These are phyloP conservation scores for Phainopepla nitens DNA, from an alignment of 2,113 vertebrate genomes.

Conservation along the genomic window DNA sequence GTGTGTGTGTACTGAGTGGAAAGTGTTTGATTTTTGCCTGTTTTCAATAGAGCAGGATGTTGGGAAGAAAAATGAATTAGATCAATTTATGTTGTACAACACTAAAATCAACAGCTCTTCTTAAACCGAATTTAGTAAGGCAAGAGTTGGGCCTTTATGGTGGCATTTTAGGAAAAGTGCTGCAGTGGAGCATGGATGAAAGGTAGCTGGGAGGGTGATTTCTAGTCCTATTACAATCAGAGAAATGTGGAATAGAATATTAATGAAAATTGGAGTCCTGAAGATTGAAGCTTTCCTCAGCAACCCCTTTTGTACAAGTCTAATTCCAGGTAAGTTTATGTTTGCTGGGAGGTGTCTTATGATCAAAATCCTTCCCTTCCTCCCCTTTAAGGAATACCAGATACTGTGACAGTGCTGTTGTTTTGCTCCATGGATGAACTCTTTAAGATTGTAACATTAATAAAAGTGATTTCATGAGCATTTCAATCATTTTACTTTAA, in stretches of 20 bases:
- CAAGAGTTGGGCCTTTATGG: neutral
- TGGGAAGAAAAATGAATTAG: slow-evolving; percentile 2
- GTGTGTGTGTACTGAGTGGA: neutral
- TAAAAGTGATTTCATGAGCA: neutral
- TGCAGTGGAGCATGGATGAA: neutral
- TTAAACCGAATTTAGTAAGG: neutral
- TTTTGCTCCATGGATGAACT: neutral
- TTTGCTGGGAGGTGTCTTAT: neutral
- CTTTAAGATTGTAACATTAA: neutral
- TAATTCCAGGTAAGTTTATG: neutral
- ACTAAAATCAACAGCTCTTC: neutral
- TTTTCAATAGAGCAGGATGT: neutral
- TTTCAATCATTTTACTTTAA: slow-evolving; percentile 26
- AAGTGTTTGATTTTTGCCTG: slow-evolving; percentile 32
- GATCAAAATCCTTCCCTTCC: neutral
- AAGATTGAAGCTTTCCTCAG: neutral
- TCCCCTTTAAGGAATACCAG: neutral
- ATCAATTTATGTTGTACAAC: neutral
- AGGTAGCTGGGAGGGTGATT: neutral
- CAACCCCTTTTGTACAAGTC: accelerated
- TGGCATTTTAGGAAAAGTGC: neutral
- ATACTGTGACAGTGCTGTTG: neutral
- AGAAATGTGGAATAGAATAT: neutral
- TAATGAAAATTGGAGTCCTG: neutral
- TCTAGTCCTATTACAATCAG: neutral